A percentile compares a stretch with the other conserved stretches of the same genome.
Conservation (phyloP, 2,888 invertebrate species). For the Incurvaria masculella region DNA sequence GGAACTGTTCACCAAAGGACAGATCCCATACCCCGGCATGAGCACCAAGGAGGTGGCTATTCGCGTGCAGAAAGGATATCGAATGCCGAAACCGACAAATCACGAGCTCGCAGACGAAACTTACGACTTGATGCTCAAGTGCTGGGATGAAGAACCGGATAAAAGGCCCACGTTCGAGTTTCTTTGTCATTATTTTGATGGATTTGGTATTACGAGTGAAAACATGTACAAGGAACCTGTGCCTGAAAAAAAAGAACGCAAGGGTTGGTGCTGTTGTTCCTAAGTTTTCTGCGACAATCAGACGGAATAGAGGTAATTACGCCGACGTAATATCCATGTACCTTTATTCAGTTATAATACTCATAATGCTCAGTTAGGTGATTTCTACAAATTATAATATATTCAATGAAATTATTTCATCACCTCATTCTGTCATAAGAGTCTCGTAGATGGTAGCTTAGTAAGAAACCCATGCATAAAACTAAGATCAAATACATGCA, state of each 20-base stretch:
- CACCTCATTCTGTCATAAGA: too few species aligned
- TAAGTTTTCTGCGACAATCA: too few species aligned
- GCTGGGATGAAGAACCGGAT: slow-evolving; percentile 94
- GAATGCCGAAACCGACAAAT: slow-evolving; percentile 93
- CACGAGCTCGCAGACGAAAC: slow-evolving; percentile 92
- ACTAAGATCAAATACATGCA: too few species aligned
- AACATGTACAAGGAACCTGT: slow-evolving; percentile 89
- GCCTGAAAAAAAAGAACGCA: slow-evolving; percentile 29
- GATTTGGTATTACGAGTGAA: slow-evolving; percentile 95
- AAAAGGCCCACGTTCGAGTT: slow-evolving; percentile 97
- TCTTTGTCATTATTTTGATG: slow-evolving; percentile 94
- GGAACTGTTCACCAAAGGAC: slow-evolving; percentile 95
- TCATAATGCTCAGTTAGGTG: too few species aligned
- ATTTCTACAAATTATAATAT: too few species aligned
- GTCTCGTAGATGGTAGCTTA: too few species aligned
- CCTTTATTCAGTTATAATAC: too few species aligned
- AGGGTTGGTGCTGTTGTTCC: background rate
- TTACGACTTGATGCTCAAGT: slow-evolving; percentile 91
- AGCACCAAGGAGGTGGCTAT: slow-evolving; percentile 96
- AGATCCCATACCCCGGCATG: slow-evolving; percentile 98
- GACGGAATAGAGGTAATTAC: too few species aligned
- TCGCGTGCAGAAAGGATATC: slow-evolving; percentile 92
- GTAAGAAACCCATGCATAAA: too few species aligned
- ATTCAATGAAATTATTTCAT: too few species aligned
- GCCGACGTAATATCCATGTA: too few species aligned